Evolutionary conservation across 2,888 invertebrate genomes (phyloP), one percentile per base, ranked within the genome.

Genomic region (Papilio demoleus): DNA sequence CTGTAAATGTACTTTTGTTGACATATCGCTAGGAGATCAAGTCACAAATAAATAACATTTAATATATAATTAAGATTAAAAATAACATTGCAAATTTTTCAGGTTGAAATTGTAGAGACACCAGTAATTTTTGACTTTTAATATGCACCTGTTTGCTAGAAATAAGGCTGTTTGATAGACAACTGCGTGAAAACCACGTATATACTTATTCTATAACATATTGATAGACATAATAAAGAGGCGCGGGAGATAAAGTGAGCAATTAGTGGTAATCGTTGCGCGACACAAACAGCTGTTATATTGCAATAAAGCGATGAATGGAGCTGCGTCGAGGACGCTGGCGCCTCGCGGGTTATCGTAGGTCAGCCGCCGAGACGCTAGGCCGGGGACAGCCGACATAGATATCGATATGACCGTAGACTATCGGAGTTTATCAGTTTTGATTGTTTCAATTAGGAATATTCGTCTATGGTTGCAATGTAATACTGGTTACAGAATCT

Each of bases 271-370:
- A 70, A 65, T 65, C 65, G 69, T 45, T 56, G 17, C 38, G 65
- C 65, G 65, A 65, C 69, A 62, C 64, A 70, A 78, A 77, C 77
- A 76, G 74, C 74, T 77, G 76, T 72, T 74, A 74, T 69, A 70
- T 45, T 62, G 69, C 61, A 71, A 67, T 70, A 70, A 67, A 47
- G 79, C 84, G 84, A 86, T 90, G 89, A 88, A 89, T 90, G 89
- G 81, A 79, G 62, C 53, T 80, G 76, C 80, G 77, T 77, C 76
- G 67, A 59, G 31, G 56, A 70, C 70, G 77, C 77, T 80, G 90
- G 91, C 90, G 90, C 90, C 90, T 86, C 82, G 82, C 83, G 85
- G 90, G 90, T 90, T 90, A 90, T 90, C 90, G 81, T 81, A 81
- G 89, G 89, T 87, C 87, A 84, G 79, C 65, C 53, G 65, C 64